A percentile compares a stretch with the other conserved stretches of the same genome.
phyloP scores from a whole-genome alignment of 2,888 invertebrate species.

The Belgica antarctica region DNA sequence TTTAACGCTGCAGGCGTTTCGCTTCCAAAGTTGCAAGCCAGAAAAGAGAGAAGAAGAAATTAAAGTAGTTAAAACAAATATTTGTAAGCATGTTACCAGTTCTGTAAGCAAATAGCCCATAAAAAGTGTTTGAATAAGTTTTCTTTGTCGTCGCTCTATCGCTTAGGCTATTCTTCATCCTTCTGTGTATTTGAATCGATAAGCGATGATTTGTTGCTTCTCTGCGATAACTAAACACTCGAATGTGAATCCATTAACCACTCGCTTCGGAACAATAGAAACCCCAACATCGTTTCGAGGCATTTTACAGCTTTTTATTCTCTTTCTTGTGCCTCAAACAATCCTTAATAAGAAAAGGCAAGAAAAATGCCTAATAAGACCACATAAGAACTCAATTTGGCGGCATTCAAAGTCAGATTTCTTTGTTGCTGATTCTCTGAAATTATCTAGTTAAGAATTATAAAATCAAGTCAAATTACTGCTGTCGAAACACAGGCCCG shows the following conservation, averaged over 20 bases:
- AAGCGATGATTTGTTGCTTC: constrained; percentile 28
- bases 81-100: constrained; percentile 41
- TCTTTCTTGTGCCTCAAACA: background rate
- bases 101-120: constrained; percentile 22
- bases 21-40: background rate
- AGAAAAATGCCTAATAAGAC: constrained; percentile 26
- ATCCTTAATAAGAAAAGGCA: constrained; percentile 19
- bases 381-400: constrained; percentile 33
- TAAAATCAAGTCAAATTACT: constrained; percentile 25
- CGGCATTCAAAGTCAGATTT: background rate
- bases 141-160: constrained; percentile 15
- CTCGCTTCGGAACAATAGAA: constrained; percentile 3
- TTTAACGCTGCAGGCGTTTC: background rate
- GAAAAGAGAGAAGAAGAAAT: constrained; percentile 20
- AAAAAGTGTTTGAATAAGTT: constrained; percentile 27
- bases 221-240: background rate
- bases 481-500: constrained; percentile 9
- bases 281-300: background rate
- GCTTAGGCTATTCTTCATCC: background rate
- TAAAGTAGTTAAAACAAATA: constrained; percentile 40
- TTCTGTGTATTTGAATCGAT: background rate
- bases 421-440: constrained; percentile 4
- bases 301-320: background rate
- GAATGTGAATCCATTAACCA: constrained; percentile 17
- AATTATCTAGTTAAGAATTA: constrained; percentile 34